Conservation (phyloP, 1,140 invertebrate species). For the Eueides isabella region DNA sequence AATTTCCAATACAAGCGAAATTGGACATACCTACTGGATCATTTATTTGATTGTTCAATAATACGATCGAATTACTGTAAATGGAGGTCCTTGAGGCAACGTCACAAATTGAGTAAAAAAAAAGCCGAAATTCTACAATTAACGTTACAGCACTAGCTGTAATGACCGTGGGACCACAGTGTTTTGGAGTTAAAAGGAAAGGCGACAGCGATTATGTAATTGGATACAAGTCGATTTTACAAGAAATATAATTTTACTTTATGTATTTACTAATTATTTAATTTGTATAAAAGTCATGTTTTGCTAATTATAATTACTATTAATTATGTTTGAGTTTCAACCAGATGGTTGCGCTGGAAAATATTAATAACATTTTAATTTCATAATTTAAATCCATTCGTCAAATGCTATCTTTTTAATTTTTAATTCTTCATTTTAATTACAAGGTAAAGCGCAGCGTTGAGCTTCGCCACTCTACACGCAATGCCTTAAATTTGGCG, state of each 20-base stretch:
- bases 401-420: no score
- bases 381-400: no score
- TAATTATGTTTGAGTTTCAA: no score
- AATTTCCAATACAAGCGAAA: constrained; percentile 53
- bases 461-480: no score
- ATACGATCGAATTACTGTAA: constrained; percentile 67
- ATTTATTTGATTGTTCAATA: constrained; percentile 48
- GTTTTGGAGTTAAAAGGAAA: constrained; percentile 40
- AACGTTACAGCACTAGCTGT: constrained; percentile 72
- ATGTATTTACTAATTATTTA: constrained; percentile 19
- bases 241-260: not conserved
- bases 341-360: no score
- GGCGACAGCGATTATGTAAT: constrained; percentile 9
- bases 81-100: constrained; percentile 70
- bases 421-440: no score
- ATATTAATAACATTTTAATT: no score
- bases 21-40: constrained; percentile 38
- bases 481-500: no score
- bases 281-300: not conserved
- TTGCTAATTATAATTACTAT: no score
- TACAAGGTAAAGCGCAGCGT: no score
- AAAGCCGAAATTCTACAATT: constrained; percentile 61
- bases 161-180: constrained; percentile 71
- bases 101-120: constrained; percentile 67
- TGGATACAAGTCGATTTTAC: no score